Evolutionary conservation across 2,797 vertebrate genomes (phyloP), one percentile per base, ranked within the genome.

Genomic region (Manis javanica): DNA sequence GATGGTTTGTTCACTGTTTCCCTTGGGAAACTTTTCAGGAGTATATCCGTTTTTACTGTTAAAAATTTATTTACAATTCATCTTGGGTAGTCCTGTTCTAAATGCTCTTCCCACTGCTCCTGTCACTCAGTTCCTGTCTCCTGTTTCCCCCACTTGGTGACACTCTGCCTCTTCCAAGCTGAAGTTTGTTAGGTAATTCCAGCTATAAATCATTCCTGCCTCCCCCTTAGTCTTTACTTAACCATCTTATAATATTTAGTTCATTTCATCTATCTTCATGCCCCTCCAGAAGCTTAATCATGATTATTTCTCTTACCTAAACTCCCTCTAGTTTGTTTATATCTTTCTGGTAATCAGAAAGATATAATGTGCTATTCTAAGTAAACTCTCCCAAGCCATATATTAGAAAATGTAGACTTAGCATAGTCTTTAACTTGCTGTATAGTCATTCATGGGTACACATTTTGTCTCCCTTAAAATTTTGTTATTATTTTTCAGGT

Each of bases 1-100:
- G 98, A 97, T 85, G 34, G 77, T 82, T 91, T 97, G 91, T 78
- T 94, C 75, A 75, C 57, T 55, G 29, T 77, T 86, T 95, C 97
- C 91, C 95, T 51, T 71, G 94, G 94, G 96, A 94, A 86, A 83
- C 24, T 96, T 97, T 90, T 85, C 90, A 68, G 77, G 72, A 95
- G 55, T 53, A 0, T 90, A 84, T 96, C 84, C 61, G 29, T 79
- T 94, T 57, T 93, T 87, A 64, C 81, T 96, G 68, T 71, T 90
- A 79, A 77, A 91, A 86, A 42, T 91, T 94, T 93, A 87, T 57
- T 95, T 72, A 34, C 55, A 86, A 55, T 90, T 90, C 23, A 37
- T 86, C 61, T 87, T 69, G 84, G 49, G 74, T 64, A 46, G 46
- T 83, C 23, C 39, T 97, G 55, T 90, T 94, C 29, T 90, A 91